Evolutionary conservation across 1,140 invertebrate species (phyloP), one percentile per base, ranked within the genome.

Genomic region (Drosophila miranda): DNA sequence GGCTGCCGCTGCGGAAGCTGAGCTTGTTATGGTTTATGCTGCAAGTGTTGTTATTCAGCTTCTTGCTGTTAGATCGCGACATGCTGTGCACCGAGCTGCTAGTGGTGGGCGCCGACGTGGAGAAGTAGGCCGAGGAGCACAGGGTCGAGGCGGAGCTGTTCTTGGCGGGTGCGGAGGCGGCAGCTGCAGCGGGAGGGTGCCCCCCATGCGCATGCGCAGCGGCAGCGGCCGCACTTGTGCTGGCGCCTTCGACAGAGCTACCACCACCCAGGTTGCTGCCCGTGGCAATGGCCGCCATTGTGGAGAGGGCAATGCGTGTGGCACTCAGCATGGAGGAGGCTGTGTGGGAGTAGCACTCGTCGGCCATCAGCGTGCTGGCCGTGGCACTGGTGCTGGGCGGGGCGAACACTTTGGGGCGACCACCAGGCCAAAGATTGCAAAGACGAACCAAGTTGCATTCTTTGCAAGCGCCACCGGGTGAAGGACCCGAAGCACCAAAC

Each of bases 31-130:
- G 89, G 64, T 90, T 90, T 72, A 90, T 89, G 74, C 72, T 89
- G 86, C 89, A 90, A 57, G 84, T 90, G 63, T 90, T 90, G 68
- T 90, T 90, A 75, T 90, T 88, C 55, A 87, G 75, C 72, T 81
- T 80, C 77, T 88, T 87, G 79, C 82, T 87, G 51, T 88, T 83
- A 76, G 83, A 87, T 56, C 83, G 83, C 78, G 82, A 87, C 83
- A 87, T 87, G 82, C 82, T 87, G 50, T 88, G 82, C 60, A 72
- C 70, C 43, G 82, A 86, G 56, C 82, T 86, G 58, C 73, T 77
- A 28, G 78, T 73, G 8, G 80, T 90, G 42, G 89, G 89, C 60
- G 89, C 89, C 58, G 89, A 90, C 52, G 89, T 90, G 6, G 89
- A 90, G 56, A 90, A 90, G 70, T 87, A 90, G 9, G 84, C 82